A percentile compares a stretch with the other conserved stretches of the same genome.
Conservation (phyloP, 2,888 invertebrate species). For the Archips xylosteana region DNA sequence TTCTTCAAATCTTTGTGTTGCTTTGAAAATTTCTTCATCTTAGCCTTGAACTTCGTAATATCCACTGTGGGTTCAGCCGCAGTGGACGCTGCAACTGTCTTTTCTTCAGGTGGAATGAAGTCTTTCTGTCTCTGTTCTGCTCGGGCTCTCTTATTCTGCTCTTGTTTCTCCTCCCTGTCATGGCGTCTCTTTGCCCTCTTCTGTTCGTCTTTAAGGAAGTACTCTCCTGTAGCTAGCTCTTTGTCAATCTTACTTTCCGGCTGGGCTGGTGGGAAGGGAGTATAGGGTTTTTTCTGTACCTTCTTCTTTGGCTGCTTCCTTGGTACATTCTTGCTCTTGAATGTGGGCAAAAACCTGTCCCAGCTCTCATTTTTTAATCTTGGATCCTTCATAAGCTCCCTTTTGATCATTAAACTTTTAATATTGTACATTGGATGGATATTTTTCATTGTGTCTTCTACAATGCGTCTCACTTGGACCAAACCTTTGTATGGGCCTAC, state of each 20-base stretch:
- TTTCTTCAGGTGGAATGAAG: constrained; percentile 93
- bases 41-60: constrained; percentile 90
- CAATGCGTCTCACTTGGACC: constrained; percentile 94
- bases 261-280: constrained; percentile 98
- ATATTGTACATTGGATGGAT: constrained; percentile 99
- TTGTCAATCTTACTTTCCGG: constrained; percentile 97
- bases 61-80: constrained; percentile 81
- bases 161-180: constrained; percentile 92
- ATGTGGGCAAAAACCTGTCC: constrained; percentile 98
- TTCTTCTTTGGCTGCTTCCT: constrained; percentile 95
- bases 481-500: constrained; percentile 98
- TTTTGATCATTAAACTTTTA: constrained; percentile 98
- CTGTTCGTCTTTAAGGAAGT: constrained; percentile 96
- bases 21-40: constrained; percentile 89
- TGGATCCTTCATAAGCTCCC: constrained; percentile 97
- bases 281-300: constrained; percentile 96
- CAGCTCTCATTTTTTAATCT: constrained; percentile 96
- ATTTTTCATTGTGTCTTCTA: constrained; percentile 99
- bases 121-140: constrained; percentile 92
- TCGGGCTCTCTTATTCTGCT: constrained; percentile 89
- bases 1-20: constrained; percentile 63
- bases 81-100: constrained; percentile 52
- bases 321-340: constrained; percentile 95
- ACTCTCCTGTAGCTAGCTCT: constrained; percentile 97
- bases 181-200: constrained; percentile 89